Base-by-base conservation (phyloP, 2,888 invertebrate species). In the Xylophagus ater region DNA sequence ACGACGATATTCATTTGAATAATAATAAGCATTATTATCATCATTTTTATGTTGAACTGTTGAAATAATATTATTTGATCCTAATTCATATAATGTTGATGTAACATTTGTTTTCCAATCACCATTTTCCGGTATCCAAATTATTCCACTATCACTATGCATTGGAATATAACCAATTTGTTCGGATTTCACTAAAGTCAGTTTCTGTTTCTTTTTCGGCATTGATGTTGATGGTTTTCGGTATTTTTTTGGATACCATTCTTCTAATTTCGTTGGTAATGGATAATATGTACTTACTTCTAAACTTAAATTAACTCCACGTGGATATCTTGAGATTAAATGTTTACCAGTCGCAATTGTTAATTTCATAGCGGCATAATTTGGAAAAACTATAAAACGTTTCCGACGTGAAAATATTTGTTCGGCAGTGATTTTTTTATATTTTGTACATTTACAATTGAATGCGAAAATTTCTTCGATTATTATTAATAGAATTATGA, bases 241-340 rank as follows among this genome's bases (percentile, higher is more conserved):
- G 30, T 57, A 53, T 7, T 56, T 49, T 23, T 58, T 60, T 0
- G 62, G 60, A 36, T 58, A 53, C 10, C 60, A 50, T 46, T 60
- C 62, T 20, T 52, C 48, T 3, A 59, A 50, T 13, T 47, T 51
- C 2, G 53, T 39, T 3, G 55, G 56, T 30, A 55, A 52, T 2
- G 60, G 58, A 47, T 50, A 62, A 29, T 62, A 60, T 8, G 51
- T 19, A 4, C 60, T 59, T 15, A 52, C 47, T 33, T 60, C 62
- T 1, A 59, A 35, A 14, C 32, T 48, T 35, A 58, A 50, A 13
- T 40, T 36, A 2, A 58, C 40, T 1, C 60, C 58, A 7, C 38
- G 53, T 1, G 60, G 60, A 42, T 47, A 54, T 3, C 33, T 25
- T 0, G 56, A 51, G 17, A 60, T 40, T 1, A 60, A 34, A 3